Evolutionary conservation across 2,797 vertebrate genomes (phyloP).

Genomic region (Protonibea diacanthus): DNA sequence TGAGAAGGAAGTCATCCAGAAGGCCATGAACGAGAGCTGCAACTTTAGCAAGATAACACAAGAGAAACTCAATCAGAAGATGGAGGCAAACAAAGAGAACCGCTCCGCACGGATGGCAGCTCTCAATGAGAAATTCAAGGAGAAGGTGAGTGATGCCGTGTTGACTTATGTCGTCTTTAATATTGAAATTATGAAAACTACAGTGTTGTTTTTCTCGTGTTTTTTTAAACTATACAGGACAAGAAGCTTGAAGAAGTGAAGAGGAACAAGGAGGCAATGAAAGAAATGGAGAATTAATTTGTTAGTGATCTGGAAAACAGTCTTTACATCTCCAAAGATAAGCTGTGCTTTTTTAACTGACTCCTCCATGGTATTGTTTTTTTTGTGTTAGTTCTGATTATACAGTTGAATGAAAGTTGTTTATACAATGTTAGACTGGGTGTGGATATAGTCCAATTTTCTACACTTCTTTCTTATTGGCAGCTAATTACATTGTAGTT

Average conservation of each 20-base stretch:
- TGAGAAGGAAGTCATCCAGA: constrained; percentile 94
- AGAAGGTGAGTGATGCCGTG: constrained; percentile 85
- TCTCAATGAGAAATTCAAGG: constrained; percentile 93
- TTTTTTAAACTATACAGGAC: constrained; percentile 84
- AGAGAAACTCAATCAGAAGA: constrained; percentile 95
- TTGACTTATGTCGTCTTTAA: background rate
- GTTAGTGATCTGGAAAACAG: constrained; percentile 37
- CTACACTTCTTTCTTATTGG: constrained; percentile 64
- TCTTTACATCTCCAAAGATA: constrained; percentile 79
- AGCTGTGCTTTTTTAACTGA: constrained; percentile 62
- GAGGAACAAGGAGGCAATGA: constrained; percentile 95
- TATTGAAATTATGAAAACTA: background rate
- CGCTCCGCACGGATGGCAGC: constrained; percentile 92
- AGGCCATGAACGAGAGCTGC: constrained; percentile 92
- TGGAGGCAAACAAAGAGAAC: constrained; percentile 97
- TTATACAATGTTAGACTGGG: constrained; percentile 35
- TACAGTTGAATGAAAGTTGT: constrained; percentile 25
- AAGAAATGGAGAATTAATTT: constrained; percentile 78
- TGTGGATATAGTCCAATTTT: constrained; percentile 50
- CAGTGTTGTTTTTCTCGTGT: constrained; percentile 6
- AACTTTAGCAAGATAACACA: constrained; percentile 95
- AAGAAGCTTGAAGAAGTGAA: constrained; percentile 95
- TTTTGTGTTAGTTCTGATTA: constrained; percentile 34
- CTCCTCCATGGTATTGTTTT: constrained; percentile 6
- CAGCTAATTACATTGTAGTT: constrained; percentile 67